A percentile compares a stretch with the other conserved stretches of the same genome.
phyloP scores from a whole-genome alignment of 2,888 invertebrate species.

The Epinotia demarniana region DNA sequence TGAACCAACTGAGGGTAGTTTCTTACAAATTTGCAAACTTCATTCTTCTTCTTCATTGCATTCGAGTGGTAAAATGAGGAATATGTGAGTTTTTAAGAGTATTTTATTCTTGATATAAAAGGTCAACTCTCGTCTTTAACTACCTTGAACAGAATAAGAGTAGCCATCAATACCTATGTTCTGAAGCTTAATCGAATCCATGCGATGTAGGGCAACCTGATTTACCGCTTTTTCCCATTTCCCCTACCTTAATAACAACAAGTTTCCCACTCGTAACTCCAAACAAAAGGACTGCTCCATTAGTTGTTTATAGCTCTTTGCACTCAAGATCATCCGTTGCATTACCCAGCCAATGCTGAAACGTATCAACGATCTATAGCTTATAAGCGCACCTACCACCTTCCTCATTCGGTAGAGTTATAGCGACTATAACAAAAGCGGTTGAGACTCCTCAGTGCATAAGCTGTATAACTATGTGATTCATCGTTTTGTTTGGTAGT shows the following conservation, averaged over 20 bases:
- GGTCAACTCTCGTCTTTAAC: too few relatives aligned
- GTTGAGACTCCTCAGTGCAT: constrained; percentile 14
- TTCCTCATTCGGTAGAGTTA: not conserved
- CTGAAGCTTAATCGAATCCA: not conserved
- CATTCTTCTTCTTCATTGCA: too few relatives aligned
- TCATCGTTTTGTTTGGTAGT: constrained; percentile 18
- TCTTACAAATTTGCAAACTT: too few relatives aligned
- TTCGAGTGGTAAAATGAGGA: too few relatives aligned
- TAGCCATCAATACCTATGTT: too few relatives aligned
- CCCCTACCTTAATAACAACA: constrained; percentile 25
- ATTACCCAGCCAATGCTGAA: not conserved
- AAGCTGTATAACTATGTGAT: constrained; percentile 24
- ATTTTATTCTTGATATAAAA: too few relatives aligned
- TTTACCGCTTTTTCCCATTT: constrained; percentile 27
- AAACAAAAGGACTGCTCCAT: constrained; percentile 44
- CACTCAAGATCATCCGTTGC: constrained; percentile 41
- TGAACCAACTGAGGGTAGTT: too few relatives aligned
- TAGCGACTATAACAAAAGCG: constrained; percentile 13
- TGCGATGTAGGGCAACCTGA: constrained; percentile 16
- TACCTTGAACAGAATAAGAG: too few relatives aligned
- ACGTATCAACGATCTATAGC: constrained; percentile 1
- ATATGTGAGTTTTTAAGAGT: too few relatives aligned
- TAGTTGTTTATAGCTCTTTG: constrained; percentile 45
- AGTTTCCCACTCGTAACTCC: constrained; percentile 34
- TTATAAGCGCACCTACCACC: not conserved